phyloP scores from a whole-genome alignment of 1,140 invertebrate genomes.

The Tetragonula clypearis region DNA sequence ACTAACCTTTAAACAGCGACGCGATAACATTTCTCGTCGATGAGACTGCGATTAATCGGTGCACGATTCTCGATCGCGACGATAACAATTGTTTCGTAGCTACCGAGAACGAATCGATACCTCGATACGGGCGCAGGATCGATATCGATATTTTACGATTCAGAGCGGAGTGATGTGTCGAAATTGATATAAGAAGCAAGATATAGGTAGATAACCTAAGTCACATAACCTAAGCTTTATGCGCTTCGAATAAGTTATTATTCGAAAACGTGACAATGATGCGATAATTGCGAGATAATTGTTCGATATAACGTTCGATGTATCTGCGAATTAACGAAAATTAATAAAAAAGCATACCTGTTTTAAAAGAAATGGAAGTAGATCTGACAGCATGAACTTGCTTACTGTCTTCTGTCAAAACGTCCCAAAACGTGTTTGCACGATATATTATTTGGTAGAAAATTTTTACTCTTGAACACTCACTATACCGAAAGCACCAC shows the following conservation, averaged over 20 bases:
- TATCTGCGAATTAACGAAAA: not conserved
- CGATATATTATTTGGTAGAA: too few species aligned
- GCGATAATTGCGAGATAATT: not conserved
- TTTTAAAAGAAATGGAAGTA: not conserved
- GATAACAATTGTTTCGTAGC: not conserved
- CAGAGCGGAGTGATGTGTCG: not conserved
- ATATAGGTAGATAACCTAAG: not conserved
- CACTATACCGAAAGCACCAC: too few species aligned
- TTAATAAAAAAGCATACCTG: not conserved
- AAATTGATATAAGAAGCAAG: too few species aligned
- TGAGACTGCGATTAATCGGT: not conserved
- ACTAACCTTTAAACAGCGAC: slow-evolving; percentile 26
- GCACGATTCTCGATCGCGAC: not conserved
- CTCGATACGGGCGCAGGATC: not conserved
- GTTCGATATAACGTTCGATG: too few species aligned
- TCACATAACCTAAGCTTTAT: slow-evolving; percentile 23
- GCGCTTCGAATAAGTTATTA: not conserved
- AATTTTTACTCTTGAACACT: too few species aligned
- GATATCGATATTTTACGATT: too few species aligned
- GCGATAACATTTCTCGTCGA: slow-evolving; percentile 2
- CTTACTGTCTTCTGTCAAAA: not conserved
- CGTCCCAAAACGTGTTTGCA: too few species aligned
- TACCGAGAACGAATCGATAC: not conserved
- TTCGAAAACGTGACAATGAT: not conserved
- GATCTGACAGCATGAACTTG: too few species aligned